Percentiles rank a stretch among this genome's conserved stretches.
These are phyloP conservation scores for Heteromormyrus szaboi DNA, from an alignment of 2,797 vertebrate species.

Conservation along the genomic window DNA sequence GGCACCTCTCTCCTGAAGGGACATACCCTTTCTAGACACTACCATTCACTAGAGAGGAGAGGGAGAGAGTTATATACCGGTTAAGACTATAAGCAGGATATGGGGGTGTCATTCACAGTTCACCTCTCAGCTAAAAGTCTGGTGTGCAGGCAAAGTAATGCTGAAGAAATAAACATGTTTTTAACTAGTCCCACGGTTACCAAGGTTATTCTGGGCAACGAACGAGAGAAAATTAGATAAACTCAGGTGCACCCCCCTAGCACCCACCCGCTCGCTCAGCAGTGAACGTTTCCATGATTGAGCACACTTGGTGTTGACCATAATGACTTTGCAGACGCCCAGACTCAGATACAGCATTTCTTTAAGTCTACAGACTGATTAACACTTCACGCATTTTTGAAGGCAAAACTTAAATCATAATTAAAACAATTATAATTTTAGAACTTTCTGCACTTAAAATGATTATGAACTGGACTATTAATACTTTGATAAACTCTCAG, in stretches of 20 bases:
- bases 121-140: background rate
- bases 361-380: background rate
- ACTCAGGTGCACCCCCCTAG: background rate
- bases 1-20: slow-evolving; percentile 99
- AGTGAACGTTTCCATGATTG: background rate
- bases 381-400: background rate
- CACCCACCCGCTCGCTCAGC: background rate
- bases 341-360: background rate
- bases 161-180: background rate
- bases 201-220: background rate
- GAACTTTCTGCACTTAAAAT: background rate
- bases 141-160: background rate
- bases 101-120: background rate
- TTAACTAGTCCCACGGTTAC: background rate
- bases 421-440: background rate
- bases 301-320: background rate
- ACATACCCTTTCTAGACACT: slow-evolving; percentile 99
- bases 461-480: background rate
- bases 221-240: background rate
- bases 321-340: background rate
- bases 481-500: background rate
- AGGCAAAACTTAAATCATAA: background rate
- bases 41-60: slow-evolving; percentile 86
- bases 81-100: background rate
- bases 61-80: background rate